Evolutionary conservation across 92 coral and sea anemone species (phyloP), one percentile per base, ranked within the genome.

Genomic region (Montipora capitata): DNA sequence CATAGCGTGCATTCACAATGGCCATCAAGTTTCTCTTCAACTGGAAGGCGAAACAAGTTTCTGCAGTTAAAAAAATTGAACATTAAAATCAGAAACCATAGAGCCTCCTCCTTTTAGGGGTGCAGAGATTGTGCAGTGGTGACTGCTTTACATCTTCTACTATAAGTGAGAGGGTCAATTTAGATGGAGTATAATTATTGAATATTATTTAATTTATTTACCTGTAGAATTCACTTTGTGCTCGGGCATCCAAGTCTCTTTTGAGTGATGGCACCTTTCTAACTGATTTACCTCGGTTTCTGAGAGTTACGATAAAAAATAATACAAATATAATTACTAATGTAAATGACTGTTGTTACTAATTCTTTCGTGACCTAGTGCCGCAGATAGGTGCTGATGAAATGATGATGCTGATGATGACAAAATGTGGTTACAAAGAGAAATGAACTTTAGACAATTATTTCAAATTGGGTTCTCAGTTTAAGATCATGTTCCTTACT

Each of bases 191-290:
- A 3, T 10, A 1, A 48, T 48, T 48, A 10, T 48, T 5, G 6
- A 48, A 48, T 5, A 5, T 48, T 48, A 5, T 48, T 63, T 16
- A n/a, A 2, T 0, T 20, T 18, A 12, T 41, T 61, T 75, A 97
- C 99, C 99, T 92, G 93, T 97, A 97, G 63, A 81, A 91, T 94
- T 95, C 99, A 88, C 99, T 97, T 45, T 93, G 95, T 11, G 99
- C 99, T 87, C 99, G 85, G 39, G 99, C 91, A 72, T 97, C 99
- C 80, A 97, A 86, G 82, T 97, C 99, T 73, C 99, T 93, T 75
- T 97, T 97, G 43, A 97, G 80, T 59, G 94, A 91, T 9, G 99
- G 98, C 4, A 92, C 89, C 67, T 93, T 89, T 77, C 85, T 94
- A 59, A 94, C 76, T 41, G 91, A 41, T 71, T 90, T 95, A 8